Percentiles rank a stretch among this genome's conserved stretches.
phyloP scores from a whole-genome alignment of 92 coral and sea anemone species.

The Zoanthus sociatus region DNA sequence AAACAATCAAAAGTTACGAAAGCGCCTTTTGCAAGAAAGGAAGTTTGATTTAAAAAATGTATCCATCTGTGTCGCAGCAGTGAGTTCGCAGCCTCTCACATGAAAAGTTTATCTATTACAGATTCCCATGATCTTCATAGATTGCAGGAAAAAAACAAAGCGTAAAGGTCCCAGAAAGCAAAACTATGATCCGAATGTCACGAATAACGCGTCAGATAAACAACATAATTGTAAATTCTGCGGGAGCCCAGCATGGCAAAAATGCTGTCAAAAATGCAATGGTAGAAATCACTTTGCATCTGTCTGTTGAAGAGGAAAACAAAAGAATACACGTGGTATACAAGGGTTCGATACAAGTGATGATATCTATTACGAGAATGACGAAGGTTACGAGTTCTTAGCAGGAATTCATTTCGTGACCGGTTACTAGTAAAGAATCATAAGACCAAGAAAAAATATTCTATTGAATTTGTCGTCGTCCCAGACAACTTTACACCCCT shows the following conservation, averaged over 20 bases:
- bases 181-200: slow-evolving; percentile 6
- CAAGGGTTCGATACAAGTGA: slow-evolving; percentile 35
- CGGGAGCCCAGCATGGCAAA: slow-evolving; percentile 63
- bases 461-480: too few relatives aligned
- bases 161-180: slow-evolving; percentile 58
- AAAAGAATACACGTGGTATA: background rate
- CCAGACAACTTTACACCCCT: too few relatives aligned
- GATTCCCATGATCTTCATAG: slow-evolving; percentile 60
- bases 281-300: slow-evolving; percentile 61
- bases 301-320: slow-evolving; percentile 50
- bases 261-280: slow-evolving; percentile 55
- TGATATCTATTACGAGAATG: slow-evolving; percentile 23
- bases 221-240: slow-evolving; percentile 35
- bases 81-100: slow-evolving; percentile 60
- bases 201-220: slow-evolving; percentile 21
- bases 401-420: background rate
- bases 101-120: slow-evolving; percentile 60
- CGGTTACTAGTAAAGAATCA: too few relatives aligned
- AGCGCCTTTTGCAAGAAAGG: too few relatives aligned
- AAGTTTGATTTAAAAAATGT: too few relatives aligned
- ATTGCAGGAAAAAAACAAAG: slow-evolving; percentile 41
- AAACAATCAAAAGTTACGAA: too few relatives aligned
- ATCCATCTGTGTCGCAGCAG: slow-evolving; percentile 59
- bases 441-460: too few relatives aligned
- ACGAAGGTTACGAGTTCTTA: slow-evolving; percentile 43